These are phyloP conservation scores for Scopus umbretta DNA, from an alignment of 2,113 vertebrate species.

Conservation along the genomic window DNA sequence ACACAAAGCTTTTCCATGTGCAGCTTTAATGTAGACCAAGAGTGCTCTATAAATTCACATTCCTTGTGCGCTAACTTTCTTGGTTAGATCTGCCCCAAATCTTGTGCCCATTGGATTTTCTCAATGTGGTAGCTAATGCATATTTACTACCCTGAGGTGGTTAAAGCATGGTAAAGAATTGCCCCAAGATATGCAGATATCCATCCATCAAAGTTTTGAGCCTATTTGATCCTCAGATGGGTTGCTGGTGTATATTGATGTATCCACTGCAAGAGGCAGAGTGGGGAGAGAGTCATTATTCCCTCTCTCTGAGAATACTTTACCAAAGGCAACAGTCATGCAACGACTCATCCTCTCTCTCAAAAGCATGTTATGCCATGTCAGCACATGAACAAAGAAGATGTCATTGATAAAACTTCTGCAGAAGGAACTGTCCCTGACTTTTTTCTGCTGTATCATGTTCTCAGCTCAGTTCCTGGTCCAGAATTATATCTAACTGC, in stretches of 20 bases:
- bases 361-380: background rate
- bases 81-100: background rate
- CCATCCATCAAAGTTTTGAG: background rate
- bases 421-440: background rate
- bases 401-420: background rate
- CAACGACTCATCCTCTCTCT: background rate
- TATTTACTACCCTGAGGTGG: background rate
- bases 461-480: background rate
- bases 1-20: background rate
- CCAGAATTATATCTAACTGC: background rate
- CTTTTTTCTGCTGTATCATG: background rate
- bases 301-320: background rate
- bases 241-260: background rate
- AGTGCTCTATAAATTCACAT: background rate
- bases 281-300: background rate
- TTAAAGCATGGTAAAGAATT: background rate
- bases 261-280: background rate
- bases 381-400: background rate
- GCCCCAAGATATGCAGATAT: background rate
- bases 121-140: accelerated
- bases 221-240: background rate
- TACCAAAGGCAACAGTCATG: background rate
- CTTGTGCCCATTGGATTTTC: background rate
- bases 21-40: background rate
- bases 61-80: background rate